These are phyloP conservation scores for Nicator chloris DNA, from an alignment of 2,113 vertebrate genomes.

Conservation along the genomic window DNA sequence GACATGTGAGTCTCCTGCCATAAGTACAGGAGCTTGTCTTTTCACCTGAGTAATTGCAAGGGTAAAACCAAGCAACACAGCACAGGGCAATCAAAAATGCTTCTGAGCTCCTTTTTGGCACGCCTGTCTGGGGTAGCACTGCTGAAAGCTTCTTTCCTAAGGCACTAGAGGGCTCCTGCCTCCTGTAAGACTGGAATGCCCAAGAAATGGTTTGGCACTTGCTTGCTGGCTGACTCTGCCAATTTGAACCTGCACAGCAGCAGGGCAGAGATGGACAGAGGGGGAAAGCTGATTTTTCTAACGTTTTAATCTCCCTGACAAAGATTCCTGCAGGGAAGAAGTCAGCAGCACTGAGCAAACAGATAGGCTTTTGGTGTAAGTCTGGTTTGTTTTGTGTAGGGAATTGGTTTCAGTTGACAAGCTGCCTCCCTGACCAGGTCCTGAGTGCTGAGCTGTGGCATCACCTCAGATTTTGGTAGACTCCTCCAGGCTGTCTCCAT, in stretches of 20 bases:
- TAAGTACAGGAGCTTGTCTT: background rate
- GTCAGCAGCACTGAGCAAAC: background rate
- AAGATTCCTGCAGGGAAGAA: background rate
- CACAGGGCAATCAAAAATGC: background rate
- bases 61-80: background rate
- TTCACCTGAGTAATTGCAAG: background rate
- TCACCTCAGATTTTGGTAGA: background rate
- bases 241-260: background rate
- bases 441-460: background rate
- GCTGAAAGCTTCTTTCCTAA: background rate
- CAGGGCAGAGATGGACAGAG: background rate
- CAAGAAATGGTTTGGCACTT: background rate
- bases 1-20: background rate
- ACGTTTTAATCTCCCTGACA: background rate
- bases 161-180: background rate
- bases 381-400: background rate
- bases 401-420: background rate
- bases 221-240: background rate
- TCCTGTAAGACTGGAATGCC: background rate
- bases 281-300: background rate
- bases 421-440: background rate
- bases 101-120: background rate
- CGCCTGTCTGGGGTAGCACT: accelerated
- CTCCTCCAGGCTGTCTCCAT: background rate
- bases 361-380: background rate